A percentile compares a stretch with the other conserved stretches of the same genome.
phyloP scores from a whole-genome alignment of 2,888 invertebrate species.

The Acronicta alni region DNA sequence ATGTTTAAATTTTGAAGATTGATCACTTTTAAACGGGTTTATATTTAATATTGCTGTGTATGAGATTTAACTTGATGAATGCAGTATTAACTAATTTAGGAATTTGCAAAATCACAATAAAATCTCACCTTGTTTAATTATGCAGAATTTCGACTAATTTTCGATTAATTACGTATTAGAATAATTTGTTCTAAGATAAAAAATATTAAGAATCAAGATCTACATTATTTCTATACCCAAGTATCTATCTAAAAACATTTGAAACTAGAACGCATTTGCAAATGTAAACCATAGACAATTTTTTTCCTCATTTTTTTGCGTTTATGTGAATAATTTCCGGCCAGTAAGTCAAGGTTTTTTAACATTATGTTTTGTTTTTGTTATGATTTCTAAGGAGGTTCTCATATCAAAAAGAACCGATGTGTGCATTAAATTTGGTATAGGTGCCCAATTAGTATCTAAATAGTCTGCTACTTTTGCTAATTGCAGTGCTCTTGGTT shows the following conservation, averaged over 20 bases:
- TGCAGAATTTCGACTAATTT: too few relatives aligned
- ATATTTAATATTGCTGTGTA: too few relatives aligned
- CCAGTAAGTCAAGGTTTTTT: conserved; percentile 13
- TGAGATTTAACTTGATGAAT: neutral
- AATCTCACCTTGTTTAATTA: too few relatives aligned
- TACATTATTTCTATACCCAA: too few relatives aligned
- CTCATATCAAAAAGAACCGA: neutral
- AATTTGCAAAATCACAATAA: too few relatives aligned
- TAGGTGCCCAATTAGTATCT: too few relatives aligned
- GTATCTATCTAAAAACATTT: neutral
- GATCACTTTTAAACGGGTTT: neutral
- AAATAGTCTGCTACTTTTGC: neutral
- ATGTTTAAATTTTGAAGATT: neutral
- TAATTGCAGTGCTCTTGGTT: neutral
- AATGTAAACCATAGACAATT: neutral
- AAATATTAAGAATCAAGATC: too few relatives aligned
- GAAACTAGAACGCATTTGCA: neutral
- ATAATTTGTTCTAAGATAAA: too few relatives aligned
- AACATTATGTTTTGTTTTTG: neutral
- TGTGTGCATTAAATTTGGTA: neutral
- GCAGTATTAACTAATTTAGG: too few relatives aligned
- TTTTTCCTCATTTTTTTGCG: neutral
- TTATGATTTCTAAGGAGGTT: conserved; percentile 2
- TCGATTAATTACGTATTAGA: too few relatives aligned
- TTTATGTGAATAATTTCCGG: neutral